These are phyloP conservation scores for Hirtodrosophila confusa DNA, from an alignment of 2,888 invertebrate species.

Conservation along the genomic window DNA sequence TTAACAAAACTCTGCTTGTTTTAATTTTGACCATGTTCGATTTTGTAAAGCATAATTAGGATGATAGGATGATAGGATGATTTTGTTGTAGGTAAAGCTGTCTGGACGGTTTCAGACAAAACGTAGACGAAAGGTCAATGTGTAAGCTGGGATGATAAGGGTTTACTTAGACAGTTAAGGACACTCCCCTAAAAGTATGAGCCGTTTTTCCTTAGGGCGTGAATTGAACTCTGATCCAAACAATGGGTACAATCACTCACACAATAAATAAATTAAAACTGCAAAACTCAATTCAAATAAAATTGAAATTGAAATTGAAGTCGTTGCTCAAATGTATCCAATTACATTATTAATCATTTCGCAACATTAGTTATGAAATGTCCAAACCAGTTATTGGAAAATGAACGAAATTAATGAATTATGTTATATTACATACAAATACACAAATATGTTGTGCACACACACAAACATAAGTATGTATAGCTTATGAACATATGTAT, in stretches of 20 bases:
- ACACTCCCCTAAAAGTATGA: too few relatives aligned
- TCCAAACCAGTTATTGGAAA: conserved; percentile 38
- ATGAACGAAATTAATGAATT: conserved; percentile 51
- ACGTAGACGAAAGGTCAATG: too few relatives aligned
- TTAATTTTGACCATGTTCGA: too few relatives aligned
- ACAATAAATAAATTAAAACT: neutral
- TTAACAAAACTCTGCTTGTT: too few relatives aligned
- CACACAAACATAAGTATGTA: neutral
- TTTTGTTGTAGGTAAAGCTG: too few relatives aligned
- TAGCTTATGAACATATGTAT: neutral
- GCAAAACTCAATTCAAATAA: conserved; percentile 6
- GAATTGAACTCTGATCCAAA: too few relatives aligned
- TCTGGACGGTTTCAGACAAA: too few relatives aligned
- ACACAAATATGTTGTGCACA: conserved; percentile 13
- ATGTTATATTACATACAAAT: conserved; percentile 25
- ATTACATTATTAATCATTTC: conserved; percentile 48
- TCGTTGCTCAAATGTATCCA: conserved; percentile 1
- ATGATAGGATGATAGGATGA: too few relatives aligned
- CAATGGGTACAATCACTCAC: neutral
- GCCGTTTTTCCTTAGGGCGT: too few relatives aligned
- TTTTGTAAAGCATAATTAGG: too few relatives aligned
- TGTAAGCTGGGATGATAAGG: too few relatives aligned
- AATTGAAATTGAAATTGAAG: conserved; percentile 4
- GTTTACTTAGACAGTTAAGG: too few relatives aligned
- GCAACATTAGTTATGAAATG: conserved; percentile 45